Percentiles rank a stretch among this genome's conserved stretches.
Evolutionary conservation across 2,888 invertebrate species (phyloP).

Genomic region (Volucella inflata): DNA sequence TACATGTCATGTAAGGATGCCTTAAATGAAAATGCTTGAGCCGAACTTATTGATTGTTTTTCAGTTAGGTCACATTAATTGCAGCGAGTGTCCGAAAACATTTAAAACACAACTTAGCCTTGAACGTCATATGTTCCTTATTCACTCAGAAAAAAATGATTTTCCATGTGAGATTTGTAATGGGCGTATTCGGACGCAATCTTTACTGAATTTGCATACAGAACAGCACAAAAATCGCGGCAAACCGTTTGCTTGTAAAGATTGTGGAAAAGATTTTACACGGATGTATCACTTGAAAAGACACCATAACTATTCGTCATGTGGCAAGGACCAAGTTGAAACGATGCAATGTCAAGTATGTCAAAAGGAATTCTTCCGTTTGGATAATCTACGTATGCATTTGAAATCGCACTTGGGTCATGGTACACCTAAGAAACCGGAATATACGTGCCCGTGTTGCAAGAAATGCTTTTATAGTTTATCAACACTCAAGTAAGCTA

Average conservation of each 20-base stretch:
- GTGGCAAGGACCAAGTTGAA: constrained; percentile 80
- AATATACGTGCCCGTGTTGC: constrained; percentile 87
- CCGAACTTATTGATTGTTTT: constrained; percentile 17
- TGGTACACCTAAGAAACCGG: constrained; percentile 85
- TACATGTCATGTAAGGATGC: constrained; percentile 81
- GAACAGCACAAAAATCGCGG: constrained; percentile 86
- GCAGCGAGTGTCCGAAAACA: constrained; percentile 88
- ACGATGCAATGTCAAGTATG: constrained; percentile 83
- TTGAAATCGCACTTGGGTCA: constrained; percentile 88
- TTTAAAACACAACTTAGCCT: constrained; percentile 89
- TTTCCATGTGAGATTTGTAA: constrained; percentile 88
- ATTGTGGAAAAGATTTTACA: constrained; percentile 89
- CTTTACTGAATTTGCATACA: constrained; percentile 87
- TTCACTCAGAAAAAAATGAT: constrained; percentile 88
- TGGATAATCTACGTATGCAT: constrained; percentile 90
- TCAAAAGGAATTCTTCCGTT: constrained; percentile 84
- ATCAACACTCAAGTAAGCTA: constrained; percentile 84
- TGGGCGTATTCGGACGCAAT: constrained; percentile 87
- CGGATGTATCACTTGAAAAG: constrained; percentile 89
- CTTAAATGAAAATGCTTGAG: background rate
- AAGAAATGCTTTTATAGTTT: constrained; percentile 87
- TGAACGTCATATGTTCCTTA: constrained; percentile 87
- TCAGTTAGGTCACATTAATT: constrained; percentile 83
- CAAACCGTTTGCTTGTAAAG: constrained; percentile 87
- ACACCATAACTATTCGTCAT: constrained; percentile 81